Conservation (phyloP, 1,140 invertebrate genomes). For the Archivesica marissinica region DNA sequence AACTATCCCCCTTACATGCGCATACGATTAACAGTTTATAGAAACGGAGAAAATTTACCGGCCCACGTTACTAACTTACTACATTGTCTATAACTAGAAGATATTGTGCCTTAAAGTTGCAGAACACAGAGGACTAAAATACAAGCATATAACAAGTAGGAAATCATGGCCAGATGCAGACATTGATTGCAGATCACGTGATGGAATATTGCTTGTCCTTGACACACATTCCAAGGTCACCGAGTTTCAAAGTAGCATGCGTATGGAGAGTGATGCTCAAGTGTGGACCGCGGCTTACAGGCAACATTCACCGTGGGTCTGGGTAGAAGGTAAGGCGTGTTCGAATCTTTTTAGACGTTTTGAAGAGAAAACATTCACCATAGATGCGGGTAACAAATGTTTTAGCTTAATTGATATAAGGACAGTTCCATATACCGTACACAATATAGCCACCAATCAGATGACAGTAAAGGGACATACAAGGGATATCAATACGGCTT, state of each 20-base stretch:
- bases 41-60: too few relatives aligned
- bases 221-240: slow-evolving; percentile 48
- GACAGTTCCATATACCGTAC: too few relatives aligned
- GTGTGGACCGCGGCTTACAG: slow-evolving; percentile 60
- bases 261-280: background rate
- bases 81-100: too few relatives aligned
- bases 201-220: slow-evolving; percentile 43
- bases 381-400: too few relatives aligned
- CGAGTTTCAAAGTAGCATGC: slow-evolving; percentile 12
- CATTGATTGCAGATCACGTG: slow-evolving; percentile 48
- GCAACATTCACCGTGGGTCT: slow-evolving; percentile 56
- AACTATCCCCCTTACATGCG: too few relatives aligned
- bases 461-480: too few relatives aligned
- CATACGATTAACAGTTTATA: too few relatives aligned
- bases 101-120: background rate
- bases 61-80: too few relatives aligned
- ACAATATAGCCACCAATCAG: too few relatives aligned
- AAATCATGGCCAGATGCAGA: slow-evolving; percentile 52
- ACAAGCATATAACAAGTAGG: slow-evolving; percentile 19
- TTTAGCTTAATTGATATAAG: too few relatives aligned
- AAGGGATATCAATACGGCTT: too few relatives aligned
- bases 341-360: background rate
- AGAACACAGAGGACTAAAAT: background rate
- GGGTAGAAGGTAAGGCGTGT: slow-evolving; percentile 48
- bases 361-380: background rate